These are phyloP conservation scores for Drosophila virilis DNA, from an alignment of 1,140 invertebrate species.

Conservation along the genomic window DNA sequence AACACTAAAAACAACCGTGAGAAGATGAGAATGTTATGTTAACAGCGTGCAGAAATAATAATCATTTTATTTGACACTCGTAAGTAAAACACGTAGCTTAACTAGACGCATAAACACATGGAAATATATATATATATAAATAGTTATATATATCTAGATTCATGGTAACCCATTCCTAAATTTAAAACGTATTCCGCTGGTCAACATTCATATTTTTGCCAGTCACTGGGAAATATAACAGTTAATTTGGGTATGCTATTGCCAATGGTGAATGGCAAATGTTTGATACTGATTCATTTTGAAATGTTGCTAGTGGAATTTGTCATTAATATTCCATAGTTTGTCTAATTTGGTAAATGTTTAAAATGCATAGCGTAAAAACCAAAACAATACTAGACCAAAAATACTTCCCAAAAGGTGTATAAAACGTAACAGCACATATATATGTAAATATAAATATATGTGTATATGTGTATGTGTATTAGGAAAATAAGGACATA, in stretches of 20 bases:
- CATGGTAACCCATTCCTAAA: constrained; percentile 49
- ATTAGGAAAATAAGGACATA: background rate
- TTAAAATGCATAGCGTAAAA: constrained; percentile 37
- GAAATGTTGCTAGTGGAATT: constrained; percentile 5
- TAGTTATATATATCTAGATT: constrained; percentile 14
- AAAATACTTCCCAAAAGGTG: constrained; percentile 63
- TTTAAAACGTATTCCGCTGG: constrained; percentile 7
- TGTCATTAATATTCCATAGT: constrained; percentile 48
- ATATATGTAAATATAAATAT: background rate
- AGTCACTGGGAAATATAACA: background rate
- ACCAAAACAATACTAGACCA: constrained; percentile 51
- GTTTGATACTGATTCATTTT: background rate
- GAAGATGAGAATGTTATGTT: constrained; percentile 46
- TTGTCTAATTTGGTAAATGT: constrained; percentile 48
- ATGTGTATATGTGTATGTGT: background rate
- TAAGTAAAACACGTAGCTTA: constrained; percentile 28
- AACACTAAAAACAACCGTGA: constrained; percentile 12
- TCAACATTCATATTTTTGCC: background rate
- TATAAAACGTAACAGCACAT: constrained; percentile 47
- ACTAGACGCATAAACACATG: constrained; percentile 28
- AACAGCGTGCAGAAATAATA: constrained; percentile 15
- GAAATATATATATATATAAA: too few species aligned
- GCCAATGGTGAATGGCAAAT: constrained; percentile 6
- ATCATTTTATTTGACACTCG: constrained; percentile 52
- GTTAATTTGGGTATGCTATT: too few species aligned